Evolutionary conservation across 2,797 vertebrate species (phyloP), one percentile per base, ranked within the genome.

Genomic region (Pseudomugil gertrudae): DNA sequence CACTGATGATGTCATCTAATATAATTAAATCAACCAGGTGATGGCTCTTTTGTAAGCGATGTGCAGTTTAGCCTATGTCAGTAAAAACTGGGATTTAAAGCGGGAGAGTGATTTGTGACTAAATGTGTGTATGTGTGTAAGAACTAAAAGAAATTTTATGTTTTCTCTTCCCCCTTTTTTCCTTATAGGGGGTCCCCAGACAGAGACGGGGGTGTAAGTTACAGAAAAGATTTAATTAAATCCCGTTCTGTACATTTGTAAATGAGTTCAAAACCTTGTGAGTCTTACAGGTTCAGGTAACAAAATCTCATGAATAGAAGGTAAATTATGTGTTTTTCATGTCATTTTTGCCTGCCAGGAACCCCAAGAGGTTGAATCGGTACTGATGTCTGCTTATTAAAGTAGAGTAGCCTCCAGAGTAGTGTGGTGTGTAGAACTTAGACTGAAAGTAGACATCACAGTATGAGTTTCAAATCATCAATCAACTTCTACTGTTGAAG

Each of bases 121-220:
- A 23, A 45, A n/a, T 63, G 21, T 48, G 35, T 32, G 21, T 30
- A 1, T 23, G 15, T 13, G 32, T 7, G 24, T 11, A 11, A 30
- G 32, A 47, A 35, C 54, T 68, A n/a, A 26, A 71, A 47, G 38
- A 0, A 62, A 35, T 62, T 79, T 68, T 15, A 64, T 66, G 36
- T 66, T 73, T 51, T 67, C 3, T 2, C 69, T 78, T 70, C 74
- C 59, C 91, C 87, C 66, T 17, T 68, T 10, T 74, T 38, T 66
- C 59, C 57, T 61, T 70, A 81, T 72, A 95, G 98, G 77, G 98
- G 98, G 74, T 99, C 97, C 1, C 98, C 97, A 3, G 97, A 99
- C 92, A 94, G 97, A 94, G 98, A 99, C 2, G 94, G 95, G 78
- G 95, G 94, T 76, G 98, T 99, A 95, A 98, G 98, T 98, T 94